Conservation (phyloP, 2,888 invertebrate genomes). For the Gasteruption jaculator region DNA sequence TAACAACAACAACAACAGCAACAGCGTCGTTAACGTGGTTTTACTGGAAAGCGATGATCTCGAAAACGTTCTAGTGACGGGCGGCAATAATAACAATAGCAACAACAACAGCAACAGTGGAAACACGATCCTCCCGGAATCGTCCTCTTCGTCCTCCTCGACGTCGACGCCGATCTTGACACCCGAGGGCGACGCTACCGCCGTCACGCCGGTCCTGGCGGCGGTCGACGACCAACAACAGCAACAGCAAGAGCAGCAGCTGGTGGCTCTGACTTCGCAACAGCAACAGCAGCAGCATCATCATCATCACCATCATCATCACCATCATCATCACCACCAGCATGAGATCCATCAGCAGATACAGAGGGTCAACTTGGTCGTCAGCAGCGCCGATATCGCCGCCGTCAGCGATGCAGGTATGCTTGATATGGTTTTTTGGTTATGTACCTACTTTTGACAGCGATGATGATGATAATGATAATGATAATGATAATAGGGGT, state of each 20-base stretch:
- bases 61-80: conserved; percentile 16
- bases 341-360: conserved; percentile 27
- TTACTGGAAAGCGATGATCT: too few relatives aligned
- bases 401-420: conserved; percentile 38
- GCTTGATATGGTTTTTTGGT: conserved; percentile 24
- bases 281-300: conserved; percentile 18
- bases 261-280: background rate
- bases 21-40: too few relatives aligned
- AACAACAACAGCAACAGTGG: conserved; percentile 12
- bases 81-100: too few relatives aligned
- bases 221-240: conserved; percentile 23
- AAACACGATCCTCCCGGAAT: conserved; percentile 32
- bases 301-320: conserved; percentile 18
- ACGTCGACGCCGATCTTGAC: conserved; percentile 21
- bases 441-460: conserved; percentile 2
- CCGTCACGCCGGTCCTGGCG: conserved; percentile 24
- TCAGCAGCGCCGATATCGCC: conserved; percentile 29
- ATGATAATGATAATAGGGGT: too few relatives aligned
- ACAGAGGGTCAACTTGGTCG: conserved; percentile 28
- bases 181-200: conserved; percentile 19
- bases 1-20: conserved; percentile 1
- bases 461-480: too few relatives aligned
- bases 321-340: conserved; percentile 16
- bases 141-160: conserved; percentile 27
- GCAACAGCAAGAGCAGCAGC: conserved; percentile 24